Evolutionary conservation across 2,888 invertebrate species (phyloP).

Genomic region (Pecten maximus): DNA sequence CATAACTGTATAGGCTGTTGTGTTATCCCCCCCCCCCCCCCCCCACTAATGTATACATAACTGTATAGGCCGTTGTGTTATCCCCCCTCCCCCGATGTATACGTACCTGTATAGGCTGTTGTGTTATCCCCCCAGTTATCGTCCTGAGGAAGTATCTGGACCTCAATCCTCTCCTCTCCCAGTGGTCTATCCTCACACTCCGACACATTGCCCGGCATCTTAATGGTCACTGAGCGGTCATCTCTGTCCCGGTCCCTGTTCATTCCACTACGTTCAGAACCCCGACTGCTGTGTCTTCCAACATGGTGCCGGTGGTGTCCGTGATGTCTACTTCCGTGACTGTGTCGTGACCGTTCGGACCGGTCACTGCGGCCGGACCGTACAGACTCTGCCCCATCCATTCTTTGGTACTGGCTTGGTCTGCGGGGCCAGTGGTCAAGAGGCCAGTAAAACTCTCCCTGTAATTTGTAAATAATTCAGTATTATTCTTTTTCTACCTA

Average conservation of each 20-base stretch:
- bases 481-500: too few relatives aligned
- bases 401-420: slow-evolving; percentile 51
- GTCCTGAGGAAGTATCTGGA: slow-evolving; percentile 97
- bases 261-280: slow-evolving; percentile 59
- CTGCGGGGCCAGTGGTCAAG: not conserved
- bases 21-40: not conserved
- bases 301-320: slow-evolving; percentile 68
- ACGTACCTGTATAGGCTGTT: slow-evolving; percentile 93
- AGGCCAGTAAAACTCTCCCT: not conserved
- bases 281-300: slow-evolving; percentile 57
- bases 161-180: slow-evolving; percentile 88
- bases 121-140: slow-evolving; percentile 99
- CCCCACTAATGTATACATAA: not conserved
- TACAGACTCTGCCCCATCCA: slow-evolving; percentile 93
- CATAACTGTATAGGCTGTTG: not conserved
- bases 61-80: not conserved
- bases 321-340: slow-evolving; percentile 73
- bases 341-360: slow-evolving; percentile 87
- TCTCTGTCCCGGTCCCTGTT: slow-evolving; percentile 67
- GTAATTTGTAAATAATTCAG: not conserved
- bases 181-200: slow-evolving; percentile 66
- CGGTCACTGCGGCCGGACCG: slow-evolving; percentile 91
- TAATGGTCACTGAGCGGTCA: slow-evolving; percentile 78
- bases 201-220: slow-evolving; percentile 72
- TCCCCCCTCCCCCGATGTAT: not conserved